phyloP scores from a whole-genome alignment of 2,113 vertebrate species.

The Phainopepla nitens region DNA sequence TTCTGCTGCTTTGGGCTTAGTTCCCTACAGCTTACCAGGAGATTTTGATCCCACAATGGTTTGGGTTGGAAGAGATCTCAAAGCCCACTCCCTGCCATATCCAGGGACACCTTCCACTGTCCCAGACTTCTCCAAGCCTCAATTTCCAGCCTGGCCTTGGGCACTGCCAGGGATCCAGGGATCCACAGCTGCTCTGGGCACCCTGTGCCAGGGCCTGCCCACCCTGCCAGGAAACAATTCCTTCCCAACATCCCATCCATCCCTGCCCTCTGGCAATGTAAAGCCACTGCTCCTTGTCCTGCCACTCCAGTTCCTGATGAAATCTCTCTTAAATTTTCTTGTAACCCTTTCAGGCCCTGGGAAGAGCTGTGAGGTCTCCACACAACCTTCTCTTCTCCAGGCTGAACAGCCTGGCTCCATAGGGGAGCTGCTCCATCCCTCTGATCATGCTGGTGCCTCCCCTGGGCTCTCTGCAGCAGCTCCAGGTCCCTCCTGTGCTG shows the following conservation, averaged over 20 bases:
- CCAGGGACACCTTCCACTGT: neutral
- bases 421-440: too few species aligned
- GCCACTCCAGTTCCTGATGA: neutral
- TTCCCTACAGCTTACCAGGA: neutral
- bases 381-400: neutral
- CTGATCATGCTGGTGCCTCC: neutral
- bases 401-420: neutral
- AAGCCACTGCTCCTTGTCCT: neutral
- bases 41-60: neutral
- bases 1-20: neutral
- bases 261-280: neutral
- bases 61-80: neutral
- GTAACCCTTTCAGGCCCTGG: neutral
- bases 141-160: neutral
- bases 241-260: fast-evolving
- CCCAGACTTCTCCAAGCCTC: neutral
- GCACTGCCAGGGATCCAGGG: neutral
- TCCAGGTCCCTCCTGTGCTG: neutral
- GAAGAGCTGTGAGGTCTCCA: neutral
- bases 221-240: neutral
- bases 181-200: neutral
- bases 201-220: neutral
- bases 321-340: neutral
- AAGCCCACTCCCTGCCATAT: neutral
- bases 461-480: neutral